phyloP scores from a whole-genome alignment of 2,113 vertebrate genomes.

The Picathartes gymnocephalus region DNA sequence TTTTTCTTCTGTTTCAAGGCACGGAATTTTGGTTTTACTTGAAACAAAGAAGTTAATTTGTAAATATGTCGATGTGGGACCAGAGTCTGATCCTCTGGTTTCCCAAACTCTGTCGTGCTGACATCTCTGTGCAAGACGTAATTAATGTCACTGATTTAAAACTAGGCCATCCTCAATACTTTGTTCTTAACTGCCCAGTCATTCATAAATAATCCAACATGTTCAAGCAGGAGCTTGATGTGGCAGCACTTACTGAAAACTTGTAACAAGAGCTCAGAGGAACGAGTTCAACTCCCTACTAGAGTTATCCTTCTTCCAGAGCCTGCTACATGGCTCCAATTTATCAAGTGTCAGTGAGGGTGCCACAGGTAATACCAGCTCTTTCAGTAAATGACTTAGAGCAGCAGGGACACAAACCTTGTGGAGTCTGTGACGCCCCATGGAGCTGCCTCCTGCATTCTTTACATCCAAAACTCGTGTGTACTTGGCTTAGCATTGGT shows the following conservation, averaged over 20 bases:
- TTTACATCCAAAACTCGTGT: rapidly evolving
- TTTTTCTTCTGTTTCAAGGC: not conserved
- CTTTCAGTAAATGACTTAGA: not conserved
- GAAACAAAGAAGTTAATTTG: not conserved
- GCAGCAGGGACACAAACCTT: not conserved
- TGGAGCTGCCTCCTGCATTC: not conserved
- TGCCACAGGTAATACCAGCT: not conserved
- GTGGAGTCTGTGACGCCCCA: not conserved
- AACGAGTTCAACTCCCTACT: not conserved
- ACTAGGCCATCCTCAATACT: not conserved
- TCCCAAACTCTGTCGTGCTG: not conserved
- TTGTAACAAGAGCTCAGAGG: not conserved
- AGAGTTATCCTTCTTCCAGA: not conserved
- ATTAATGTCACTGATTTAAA: not conserved
- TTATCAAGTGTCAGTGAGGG: not conserved
- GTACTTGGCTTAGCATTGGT: not conserved
- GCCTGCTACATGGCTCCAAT: rapidly evolving
- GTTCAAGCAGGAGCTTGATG: not conserved
- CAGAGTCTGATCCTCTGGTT: not conserved
- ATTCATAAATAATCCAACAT: not conserved
- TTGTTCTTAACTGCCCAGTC: not conserved
- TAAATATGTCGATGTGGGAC: not conserved
- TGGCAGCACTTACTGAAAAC: not conserved
- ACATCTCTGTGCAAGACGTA: not conserved
- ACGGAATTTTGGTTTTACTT: not conserved